These are phyloP conservation scores for Callopanchax toddi DNA, from an alignment of 2,113 vertebrate genomes.

Conservation along the genomic window DNA sequence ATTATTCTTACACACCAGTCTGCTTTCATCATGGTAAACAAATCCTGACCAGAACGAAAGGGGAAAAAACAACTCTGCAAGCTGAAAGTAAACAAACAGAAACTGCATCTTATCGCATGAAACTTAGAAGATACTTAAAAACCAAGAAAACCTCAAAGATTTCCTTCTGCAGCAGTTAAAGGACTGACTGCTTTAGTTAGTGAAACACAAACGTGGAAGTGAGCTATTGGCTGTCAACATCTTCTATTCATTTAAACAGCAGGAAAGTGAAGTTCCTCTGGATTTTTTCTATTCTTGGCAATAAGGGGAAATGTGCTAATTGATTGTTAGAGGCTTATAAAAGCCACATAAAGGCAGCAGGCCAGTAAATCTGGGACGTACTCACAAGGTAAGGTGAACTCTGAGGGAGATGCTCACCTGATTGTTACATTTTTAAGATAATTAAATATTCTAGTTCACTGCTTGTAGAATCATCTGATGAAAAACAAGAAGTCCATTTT, in stretches of 20 bases:
- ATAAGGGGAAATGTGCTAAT: slow-evolving; percentile 9
- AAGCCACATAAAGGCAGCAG: background rate
- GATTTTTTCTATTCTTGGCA: slow-evolving; percentile 29
- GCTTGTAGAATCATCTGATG: no score
- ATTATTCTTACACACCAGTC: no score
- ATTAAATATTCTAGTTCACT: background rate
- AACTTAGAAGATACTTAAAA: background rate
- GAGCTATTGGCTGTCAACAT: background rate
- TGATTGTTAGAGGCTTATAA: slow-evolving; percentile 24
- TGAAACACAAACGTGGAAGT: slow-evolving; percentile 31
- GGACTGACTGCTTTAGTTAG: background rate
- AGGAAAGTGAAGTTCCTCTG: slow-evolving; percentile 45
- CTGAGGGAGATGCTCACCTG: background rate
- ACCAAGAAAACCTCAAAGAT: background rate
- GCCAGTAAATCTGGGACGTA: background rate
- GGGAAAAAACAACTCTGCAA: background rate
- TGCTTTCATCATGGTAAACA: background rate
- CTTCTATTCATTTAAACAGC: background rate
- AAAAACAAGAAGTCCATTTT: no score
- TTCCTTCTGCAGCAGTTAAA: background rate
- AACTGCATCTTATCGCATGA: background rate
- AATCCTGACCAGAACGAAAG: background rate
- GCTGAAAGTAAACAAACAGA: background rate
- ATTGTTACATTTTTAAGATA: background rate
- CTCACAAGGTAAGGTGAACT: slow-evolving; percentile 40